phyloP scores from a whole-genome alignment of 2,797 vertebrate genomes.

The Acropternis orthonyx region DNA sequence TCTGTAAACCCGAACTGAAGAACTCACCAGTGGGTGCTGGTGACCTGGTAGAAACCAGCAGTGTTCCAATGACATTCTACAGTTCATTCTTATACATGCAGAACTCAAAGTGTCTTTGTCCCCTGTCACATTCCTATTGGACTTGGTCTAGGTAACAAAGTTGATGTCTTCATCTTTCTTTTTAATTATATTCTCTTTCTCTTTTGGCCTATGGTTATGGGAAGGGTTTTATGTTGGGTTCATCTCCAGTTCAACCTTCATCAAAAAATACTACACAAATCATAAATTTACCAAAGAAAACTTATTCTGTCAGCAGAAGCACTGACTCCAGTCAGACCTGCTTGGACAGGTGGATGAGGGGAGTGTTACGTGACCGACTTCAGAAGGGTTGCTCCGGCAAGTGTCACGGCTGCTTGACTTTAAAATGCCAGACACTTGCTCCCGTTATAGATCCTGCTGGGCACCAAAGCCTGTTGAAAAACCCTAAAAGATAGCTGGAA shows the following conservation, averaged over 20 bases:
- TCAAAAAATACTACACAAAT: not conserved
- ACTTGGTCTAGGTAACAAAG: not conserved
- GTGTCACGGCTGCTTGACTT: conserved; percentile 26
- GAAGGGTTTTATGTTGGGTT: not conserved
- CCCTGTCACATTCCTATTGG: not conserved
- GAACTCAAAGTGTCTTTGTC: not conserved
- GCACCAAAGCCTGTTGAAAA: conserved; percentile 59
- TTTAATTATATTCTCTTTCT: not conserved
- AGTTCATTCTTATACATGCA: not conserved
- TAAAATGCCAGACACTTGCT: conserved; percentile 48
- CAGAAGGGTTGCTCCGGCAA: not conserved
- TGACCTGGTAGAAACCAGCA: not conserved
- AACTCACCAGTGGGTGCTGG: not conserved
- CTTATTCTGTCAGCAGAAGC: not conserved
- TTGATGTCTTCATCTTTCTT: not conserved
- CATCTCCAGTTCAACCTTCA: not conserved
- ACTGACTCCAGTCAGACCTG: not conserved
- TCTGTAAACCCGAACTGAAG: not conserved
- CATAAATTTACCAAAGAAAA: not conserved
- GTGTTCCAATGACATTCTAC: not conserved
- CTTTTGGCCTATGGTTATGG: not conserved
- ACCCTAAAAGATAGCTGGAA: conserved; percentile 48
- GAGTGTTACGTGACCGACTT: not conserved
- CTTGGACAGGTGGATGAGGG: not conserved
- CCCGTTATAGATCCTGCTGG: conserved; percentile 44